Conservation (phyloP, 2,113 vertebrate species). For the Orycteropus afer region DNA sequence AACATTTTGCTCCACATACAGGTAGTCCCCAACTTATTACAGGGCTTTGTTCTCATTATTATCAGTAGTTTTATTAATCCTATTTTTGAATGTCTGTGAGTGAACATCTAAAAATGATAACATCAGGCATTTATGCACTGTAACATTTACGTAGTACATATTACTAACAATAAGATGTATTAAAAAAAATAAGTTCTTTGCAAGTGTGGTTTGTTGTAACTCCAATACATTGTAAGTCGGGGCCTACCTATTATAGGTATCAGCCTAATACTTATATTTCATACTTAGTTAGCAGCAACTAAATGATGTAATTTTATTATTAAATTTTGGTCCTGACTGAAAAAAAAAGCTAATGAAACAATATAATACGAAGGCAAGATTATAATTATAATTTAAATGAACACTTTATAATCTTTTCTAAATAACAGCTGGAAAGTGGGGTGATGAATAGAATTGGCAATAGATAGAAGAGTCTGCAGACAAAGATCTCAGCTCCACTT, state of each 20-base stretch:
- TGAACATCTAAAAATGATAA: neutral
- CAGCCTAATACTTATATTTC: neutral
- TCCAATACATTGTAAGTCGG: neutral
- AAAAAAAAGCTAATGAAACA: neutral
- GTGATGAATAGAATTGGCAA: neutral
- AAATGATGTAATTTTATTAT: slow-evolving; percentile 5
- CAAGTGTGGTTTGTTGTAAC: neutral
- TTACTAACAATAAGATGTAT: neutral
- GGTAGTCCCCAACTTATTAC: neutral
- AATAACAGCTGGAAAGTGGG: neutral
- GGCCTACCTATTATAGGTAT: neutral
- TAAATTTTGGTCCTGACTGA: neutral
- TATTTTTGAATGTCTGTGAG: too few species aligned
- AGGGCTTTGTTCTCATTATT: neutral
- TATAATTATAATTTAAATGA: slow-evolving; percentile 20
- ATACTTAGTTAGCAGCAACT: neutral
- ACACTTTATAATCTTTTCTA: neutral
- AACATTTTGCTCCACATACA: neutral
- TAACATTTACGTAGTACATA: neutral
- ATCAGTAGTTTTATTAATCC: too few species aligned
- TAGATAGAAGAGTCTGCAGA: neutral
- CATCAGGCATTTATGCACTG: too few species aligned
- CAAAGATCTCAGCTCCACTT: neutral
- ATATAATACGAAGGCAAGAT: neutral
- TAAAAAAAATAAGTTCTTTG: neutral